phyloP scores from a whole-genome alignment of 2,888 invertebrate genomes.

The Hirtodrosophila duncani region DNA sequence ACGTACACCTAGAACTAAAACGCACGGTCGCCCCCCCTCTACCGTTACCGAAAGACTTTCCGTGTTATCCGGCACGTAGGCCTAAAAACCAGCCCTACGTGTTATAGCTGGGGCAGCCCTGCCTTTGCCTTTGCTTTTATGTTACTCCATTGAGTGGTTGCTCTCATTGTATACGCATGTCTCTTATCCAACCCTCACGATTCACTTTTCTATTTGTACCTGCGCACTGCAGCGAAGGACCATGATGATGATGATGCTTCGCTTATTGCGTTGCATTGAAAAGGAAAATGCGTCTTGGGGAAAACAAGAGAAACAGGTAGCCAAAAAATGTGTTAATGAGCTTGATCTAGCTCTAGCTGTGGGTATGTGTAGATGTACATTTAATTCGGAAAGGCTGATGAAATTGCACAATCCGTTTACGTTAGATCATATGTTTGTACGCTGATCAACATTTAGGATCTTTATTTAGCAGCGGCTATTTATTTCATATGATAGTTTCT shows the following conservation, averaged over 20 bases:
- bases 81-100: conserved; percentile 22
- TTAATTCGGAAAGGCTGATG: conserved; percentile 48
- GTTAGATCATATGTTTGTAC: conserved; percentile 8
- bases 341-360: too few species aligned
- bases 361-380: too few species aligned
- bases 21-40: too few species aligned
- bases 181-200: conserved; percentile 38
- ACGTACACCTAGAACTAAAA: conserved; percentile 12
- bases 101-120: too few species aligned
- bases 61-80: conserved; percentile 65
- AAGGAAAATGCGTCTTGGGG: conserved; percentile 54
- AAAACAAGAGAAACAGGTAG: conserved; percentile 19
- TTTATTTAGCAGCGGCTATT: conserved; percentile 34
- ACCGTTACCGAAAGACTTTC: too few species aligned
- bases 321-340: too few species aligned
- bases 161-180: not conserved
- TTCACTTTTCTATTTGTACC: conserved; percentile 37
- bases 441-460: conserved; percentile 10
- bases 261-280: conserved; percentile 33
- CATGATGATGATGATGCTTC: too few species aligned
- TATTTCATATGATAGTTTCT: conserved; percentile 41
- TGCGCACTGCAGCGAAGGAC: conserved; percentile 42
- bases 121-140: conserved; percentile 33
- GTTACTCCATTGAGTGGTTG: too few species aligned
- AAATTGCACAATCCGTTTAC: conserved; percentile 59